Percentiles rank a stretch among this genome's conserved stretches.
These are phyloP conservation scores for Ophion obscuratus DNA, from an alignment of 2,888 invertebrate species.

Conservation along the genomic window DNA sequence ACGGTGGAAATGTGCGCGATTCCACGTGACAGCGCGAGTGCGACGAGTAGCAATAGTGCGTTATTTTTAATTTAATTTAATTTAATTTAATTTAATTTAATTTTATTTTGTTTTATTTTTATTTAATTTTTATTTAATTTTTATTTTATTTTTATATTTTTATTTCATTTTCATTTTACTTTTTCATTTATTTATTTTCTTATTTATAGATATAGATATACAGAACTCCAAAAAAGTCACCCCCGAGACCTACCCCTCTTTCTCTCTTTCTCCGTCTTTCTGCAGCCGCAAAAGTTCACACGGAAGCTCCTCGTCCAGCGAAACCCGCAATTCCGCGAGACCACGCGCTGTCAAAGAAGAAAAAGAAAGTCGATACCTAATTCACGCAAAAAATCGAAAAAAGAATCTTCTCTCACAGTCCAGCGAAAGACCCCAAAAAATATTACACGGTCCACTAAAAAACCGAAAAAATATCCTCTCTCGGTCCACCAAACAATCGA, in stretches of 20 bases:
- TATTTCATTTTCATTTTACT: no score
- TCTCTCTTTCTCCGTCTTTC: conserved; percentile 2
- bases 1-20: background rate
- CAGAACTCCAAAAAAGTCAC: background rate
- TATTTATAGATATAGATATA: no score
- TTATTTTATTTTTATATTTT: no score
- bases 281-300: conserved; percentile 65
- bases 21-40: conserved; percentile 16
- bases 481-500: background rate
- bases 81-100: no score
- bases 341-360: background rate
- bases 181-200: no score
- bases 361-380: background rate
- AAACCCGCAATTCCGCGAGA: conserved; percentile 46
- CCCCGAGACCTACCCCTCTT: background rate
- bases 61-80: background rate
- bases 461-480: background rate
- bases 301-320: conserved; percentile 52
- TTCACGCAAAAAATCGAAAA: background rate
- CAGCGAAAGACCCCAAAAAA: background rate
- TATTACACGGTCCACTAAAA: background rate
- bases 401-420: background rate
- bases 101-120: no score
- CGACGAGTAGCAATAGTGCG: background rate
- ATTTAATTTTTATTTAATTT: no score